Percentiles rank a stretch among this genome's conserved stretches.
phyloP scores from a whole-genome alignment of 2,113 vertebrate species.

The Mastomys coucha region DNA sequence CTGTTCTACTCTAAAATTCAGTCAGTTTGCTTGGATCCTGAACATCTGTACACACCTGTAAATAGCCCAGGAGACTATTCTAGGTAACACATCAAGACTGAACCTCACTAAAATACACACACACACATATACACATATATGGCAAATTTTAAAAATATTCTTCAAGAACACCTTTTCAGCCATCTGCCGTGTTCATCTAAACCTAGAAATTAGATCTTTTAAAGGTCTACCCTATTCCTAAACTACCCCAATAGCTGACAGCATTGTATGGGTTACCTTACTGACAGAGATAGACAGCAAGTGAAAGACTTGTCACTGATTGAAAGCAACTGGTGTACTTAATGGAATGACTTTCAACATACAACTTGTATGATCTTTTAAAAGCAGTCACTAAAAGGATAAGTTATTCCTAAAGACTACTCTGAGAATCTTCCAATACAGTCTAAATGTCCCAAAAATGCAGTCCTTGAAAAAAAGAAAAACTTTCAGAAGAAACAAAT shows the following conservation, averaged over 20 bases:
- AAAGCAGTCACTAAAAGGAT: background rate
- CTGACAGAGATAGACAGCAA: background rate
- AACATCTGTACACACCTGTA: background rate
- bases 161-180: constrained; percentile 33
- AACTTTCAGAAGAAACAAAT: constrained; percentile 53
- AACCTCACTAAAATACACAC: background rate
- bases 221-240: background rate
- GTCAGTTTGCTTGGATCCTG: background rate
- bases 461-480: background rate
- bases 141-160: background rate
- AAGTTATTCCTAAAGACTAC: constrained; percentile 25
- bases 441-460: constrained; percentile 61
- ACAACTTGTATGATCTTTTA: background rate
- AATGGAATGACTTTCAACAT: constrained; percentile 18
- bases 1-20: constrained; percentile 20
- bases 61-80: background rate
- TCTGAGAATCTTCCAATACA: constrained; percentile 23
- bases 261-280: background rate
- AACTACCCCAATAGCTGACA: background rate
- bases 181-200: background rate
- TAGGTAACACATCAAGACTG: background rate
- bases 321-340: constrained; percentile 39
- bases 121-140: too few relatives aligned
- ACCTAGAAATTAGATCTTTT: background rate
- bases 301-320: constrained; percentile 5